These are phyloP conservation scores for Acrobasis repandana DNA, from an alignment of 2,888 invertebrate genomes.

Conservation along the genomic window DNA sequence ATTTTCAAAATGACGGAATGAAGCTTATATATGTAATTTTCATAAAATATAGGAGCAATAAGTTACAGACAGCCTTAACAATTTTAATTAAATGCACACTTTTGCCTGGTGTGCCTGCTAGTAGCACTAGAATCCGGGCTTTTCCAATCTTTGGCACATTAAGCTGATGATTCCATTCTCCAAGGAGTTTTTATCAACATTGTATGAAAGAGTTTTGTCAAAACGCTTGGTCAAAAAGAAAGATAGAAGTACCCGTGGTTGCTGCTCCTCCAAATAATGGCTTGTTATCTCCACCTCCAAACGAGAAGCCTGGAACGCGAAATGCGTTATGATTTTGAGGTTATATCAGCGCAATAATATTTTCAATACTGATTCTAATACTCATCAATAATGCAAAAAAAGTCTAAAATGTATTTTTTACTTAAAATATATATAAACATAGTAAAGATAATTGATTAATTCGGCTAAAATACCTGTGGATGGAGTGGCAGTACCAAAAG, in stretches of 20 bases:
- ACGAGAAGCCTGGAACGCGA: slow-evolving; percentile 54
- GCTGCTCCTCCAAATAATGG: slow-evolving; percentile 53
- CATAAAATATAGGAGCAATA: too few species aligned
- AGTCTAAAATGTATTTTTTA: not conserved
- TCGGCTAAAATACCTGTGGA: slow-evolving; percentile 53
- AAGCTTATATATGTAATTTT: too few species aligned
- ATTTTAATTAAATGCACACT: too few species aligned
- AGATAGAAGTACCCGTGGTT: slow-evolving; percentile 42
- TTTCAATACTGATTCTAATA: not conserved
- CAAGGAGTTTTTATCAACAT: too few species aligned
- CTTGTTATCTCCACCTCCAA: slow-evolving; percentile 73
- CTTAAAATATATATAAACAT: not conserved
- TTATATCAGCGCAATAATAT: slow-evolving; percentile 14
- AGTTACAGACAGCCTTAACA: too few species aligned
- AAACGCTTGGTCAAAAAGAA: not conserved
- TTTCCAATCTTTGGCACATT: too few species aligned
- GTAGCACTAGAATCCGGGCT: too few species aligned
- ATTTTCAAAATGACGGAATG: too few species aligned
- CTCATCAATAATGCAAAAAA: not conserved
- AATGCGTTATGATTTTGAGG: slow-evolving; percentile 24
- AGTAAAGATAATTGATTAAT: not conserved
- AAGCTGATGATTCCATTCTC: too few species aligned
- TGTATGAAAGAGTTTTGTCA: too few species aligned
- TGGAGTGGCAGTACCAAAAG: slow-evolving; percentile 63
- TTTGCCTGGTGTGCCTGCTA: too few species aligned